Percentiles rank a stretch among this genome's conserved stretches.
phyloP scores from a whole-genome alignment of 2,797 vertebrate genomes.

The Sciurus carolinensis region DNA sequence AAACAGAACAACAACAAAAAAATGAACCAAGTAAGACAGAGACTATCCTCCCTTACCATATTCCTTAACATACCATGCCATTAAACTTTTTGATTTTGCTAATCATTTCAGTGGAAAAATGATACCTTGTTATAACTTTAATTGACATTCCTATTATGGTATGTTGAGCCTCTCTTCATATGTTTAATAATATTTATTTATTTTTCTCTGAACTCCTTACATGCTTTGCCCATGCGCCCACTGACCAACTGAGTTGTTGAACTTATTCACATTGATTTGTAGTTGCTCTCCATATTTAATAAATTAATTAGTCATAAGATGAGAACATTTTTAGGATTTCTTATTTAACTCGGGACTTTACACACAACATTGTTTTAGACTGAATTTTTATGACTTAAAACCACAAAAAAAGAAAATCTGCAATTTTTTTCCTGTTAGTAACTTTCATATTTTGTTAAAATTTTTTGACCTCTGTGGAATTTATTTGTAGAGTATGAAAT shows the following conservation, averaged over 20 bases:
- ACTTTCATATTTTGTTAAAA: constrained; percentile 17
- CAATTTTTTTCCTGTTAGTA: neutral
- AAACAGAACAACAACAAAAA: neutral
- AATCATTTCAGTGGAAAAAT: constrained; percentile 4
- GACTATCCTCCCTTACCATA: neutral
- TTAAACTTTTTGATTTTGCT: constrained; percentile 35
- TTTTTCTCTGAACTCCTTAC: neutral
- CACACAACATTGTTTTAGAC: constrained; percentile 12
- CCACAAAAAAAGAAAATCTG: neutral
- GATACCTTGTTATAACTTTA: neutral
- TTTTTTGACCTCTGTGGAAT: constrained; percentile 21
- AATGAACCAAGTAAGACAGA: constrained; percentile 3
- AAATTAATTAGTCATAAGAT: neutral
- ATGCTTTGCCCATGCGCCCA: constrained; percentile 16
- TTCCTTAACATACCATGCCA: neutral
- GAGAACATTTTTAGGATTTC: constrained; percentile 51
- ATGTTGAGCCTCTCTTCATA: constrained; percentile 24
- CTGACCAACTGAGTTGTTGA: neutral
- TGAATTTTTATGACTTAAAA: neutral
- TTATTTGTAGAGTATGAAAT: neutral
- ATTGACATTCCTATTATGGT: neutral
- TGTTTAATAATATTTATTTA: constrained; percentile 54
- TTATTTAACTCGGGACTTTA: constrained; percentile 54
- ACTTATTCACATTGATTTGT: neutral
- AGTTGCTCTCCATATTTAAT: constrained; percentile 26